Conservation (phyloP, 2,888 invertebrate genomes). For the Uropetala carovei region DNA sequence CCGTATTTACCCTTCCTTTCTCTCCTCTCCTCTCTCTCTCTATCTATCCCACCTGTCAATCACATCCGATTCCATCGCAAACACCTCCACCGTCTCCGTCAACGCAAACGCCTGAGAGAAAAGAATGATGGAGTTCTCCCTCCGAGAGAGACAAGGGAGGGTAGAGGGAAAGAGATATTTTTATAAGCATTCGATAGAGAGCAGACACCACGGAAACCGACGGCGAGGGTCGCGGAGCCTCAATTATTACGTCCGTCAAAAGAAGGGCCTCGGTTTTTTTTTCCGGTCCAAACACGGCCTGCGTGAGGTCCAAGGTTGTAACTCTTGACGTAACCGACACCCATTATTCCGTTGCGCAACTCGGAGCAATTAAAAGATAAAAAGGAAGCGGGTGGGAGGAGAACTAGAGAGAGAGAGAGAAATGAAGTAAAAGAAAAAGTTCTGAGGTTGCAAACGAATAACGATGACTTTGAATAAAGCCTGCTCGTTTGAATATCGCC, state of each 20-base stretch:
- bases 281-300: background rate
- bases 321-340: background rate
- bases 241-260: constrained; percentile 4
- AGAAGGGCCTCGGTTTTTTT: background rate
- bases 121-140: background rate
- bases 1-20: background rate
- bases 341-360: constrained; percentile 3
- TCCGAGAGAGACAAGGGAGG: background rate
- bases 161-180: background rate
- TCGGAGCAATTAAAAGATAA: background rate
- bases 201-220: background rate
- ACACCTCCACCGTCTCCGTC: background rate
- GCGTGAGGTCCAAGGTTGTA: constrained; percentile 11
- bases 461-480: background rate
- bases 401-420: background rate
- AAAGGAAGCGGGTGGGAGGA: background rate
- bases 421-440: background rate
- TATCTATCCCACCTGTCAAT: background rate
- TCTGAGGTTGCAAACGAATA: background rate
- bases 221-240: background rate
- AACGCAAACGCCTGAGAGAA: background rate
- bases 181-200: background rate
- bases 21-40: background rate
- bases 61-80: background rate
- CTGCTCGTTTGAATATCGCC: background rate